Percentiles rank a stretch among this genome's conserved stretches.
phyloP scores from a whole-genome alignment of 1,140 invertebrate species.

The Marisa cornuarietis region DNA sequence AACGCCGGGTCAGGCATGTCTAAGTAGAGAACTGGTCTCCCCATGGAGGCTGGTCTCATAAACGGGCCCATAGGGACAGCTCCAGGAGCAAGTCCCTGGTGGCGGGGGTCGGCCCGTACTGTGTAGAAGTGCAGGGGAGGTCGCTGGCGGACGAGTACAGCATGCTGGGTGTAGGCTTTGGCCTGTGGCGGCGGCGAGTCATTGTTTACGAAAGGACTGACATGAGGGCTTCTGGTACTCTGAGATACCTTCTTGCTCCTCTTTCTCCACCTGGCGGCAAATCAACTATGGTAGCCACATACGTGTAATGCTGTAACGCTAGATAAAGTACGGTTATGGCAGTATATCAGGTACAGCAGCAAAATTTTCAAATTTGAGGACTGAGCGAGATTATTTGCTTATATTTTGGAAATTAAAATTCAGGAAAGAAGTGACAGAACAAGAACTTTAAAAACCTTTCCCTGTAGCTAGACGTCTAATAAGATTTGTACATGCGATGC shows the following conservation, averaged over 20 bases:
- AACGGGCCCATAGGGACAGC: conserved; percentile 4
- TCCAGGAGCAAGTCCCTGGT: background rate
- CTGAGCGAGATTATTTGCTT: no score
- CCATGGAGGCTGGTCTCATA: conserved; percentile 21
- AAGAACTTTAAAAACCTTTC: background rate
- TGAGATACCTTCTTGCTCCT: background rate
- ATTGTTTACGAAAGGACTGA: no score
- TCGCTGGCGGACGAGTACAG: conserved; percentile 1
- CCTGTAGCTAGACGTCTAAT: background rate
- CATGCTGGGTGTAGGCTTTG: conserved; percentile 32
- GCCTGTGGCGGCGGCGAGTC: background rate
- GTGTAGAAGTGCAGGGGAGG: conserved; percentile 33
- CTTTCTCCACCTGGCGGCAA: background rate
- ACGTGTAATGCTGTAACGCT: no score
- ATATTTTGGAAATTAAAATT: no score
- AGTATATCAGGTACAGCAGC: no score
- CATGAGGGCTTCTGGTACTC: background rate
- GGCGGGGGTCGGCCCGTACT: conserved; percentile 22
- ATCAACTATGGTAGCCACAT: background rate
- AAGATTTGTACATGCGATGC: background rate
- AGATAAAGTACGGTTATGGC: no score
- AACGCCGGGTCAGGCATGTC: conserved; percentile 20
- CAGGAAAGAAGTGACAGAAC: no score
- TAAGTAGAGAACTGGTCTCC: conserved; percentile 27
- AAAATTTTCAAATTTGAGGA: no score